Evolutionary conservation across 2,797 vertebrate genomes (phyloP), one percentile per base, ranked within the genome.

Genomic region (Helicolenus hilgendorfi): DNA sequence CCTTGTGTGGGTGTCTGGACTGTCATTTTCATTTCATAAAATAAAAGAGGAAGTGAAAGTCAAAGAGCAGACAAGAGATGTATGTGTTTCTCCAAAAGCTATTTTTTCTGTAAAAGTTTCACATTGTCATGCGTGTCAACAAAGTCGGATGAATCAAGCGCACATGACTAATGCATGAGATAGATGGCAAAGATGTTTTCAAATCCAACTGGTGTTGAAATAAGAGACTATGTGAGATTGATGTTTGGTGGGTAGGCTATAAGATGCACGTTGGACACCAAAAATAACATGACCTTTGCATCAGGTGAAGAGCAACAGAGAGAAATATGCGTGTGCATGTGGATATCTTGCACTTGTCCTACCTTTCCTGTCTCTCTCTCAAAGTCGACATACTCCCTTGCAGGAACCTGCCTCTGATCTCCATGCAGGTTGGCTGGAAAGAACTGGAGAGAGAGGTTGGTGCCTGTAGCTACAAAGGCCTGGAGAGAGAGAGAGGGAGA

Each of bases 371-470:
- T 98, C 96, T 99, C 99, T 93, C 99, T 98, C 92, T 99, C 99
- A 92, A 99, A 99, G 98, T 99, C 99, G 62, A 99, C 99, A 84
- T 99, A 99, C 71, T 99, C 99, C 86, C 99, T 98, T 29, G 98
- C 98, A 27, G 99, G 99, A 94, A 98, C 98, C 96, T 99, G 99
- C 63, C 99, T 97, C 96, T 99, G 98, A 87, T 99, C 99, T 85
- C 98, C 98, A 77, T 99, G 99, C 96, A 98, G 98, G 97, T 98
- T 99, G 96, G 99, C 99, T 86, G 99, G 99, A 96, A 99, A 99
- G 98, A 99, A 99, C 98, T 99, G 99, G 95, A 99, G 98, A 85
- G 99, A 99, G 95, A 99, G 98, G 98, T 99, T 99, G 98, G 99
- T 99, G 96, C 99, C 99, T 93, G 99, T 99, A 84, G 99, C 99